Evolutionary conservation across 2,888 invertebrate genomes (phyloP).

Genomic region (Cyaniris semiargus): DNA sequence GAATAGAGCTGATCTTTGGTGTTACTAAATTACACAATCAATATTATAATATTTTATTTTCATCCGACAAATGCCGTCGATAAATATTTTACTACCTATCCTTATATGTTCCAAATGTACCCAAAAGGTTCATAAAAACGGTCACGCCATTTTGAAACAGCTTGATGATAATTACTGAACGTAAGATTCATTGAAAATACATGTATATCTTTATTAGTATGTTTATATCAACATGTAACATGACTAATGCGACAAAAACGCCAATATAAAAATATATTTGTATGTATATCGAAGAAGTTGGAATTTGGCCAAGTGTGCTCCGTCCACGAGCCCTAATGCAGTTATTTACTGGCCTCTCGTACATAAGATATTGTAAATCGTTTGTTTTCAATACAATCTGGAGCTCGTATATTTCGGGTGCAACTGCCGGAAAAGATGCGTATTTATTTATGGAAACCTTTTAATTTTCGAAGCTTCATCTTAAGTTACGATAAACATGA

Average conservation of each 20-base stretch:
- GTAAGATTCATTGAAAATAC: too few species aligned
- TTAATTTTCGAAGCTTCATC: neutral
- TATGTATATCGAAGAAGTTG: slow-evolving; percentile 26
- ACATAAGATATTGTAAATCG: slow-evolving; percentile 31
- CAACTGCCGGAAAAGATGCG: slow-evolving; percentile 28
- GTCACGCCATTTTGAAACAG: neutral
- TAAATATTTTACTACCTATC: neutral
- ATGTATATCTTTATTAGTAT: neutral
- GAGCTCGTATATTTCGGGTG: slow-evolving; percentile 25
- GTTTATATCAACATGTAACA: neutral
- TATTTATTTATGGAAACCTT: slow-evolving; percentile 31
- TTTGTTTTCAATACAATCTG: slow-evolving; percentile 31
- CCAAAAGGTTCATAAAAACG: neutral
- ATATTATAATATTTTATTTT: too few species aligned
- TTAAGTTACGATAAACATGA: slow-evolving; percentile 6
- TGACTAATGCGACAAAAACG: slow-evolving; percentile 31
- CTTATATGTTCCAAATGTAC: neutral
- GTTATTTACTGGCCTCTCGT: slow-evolving; percentile 22
- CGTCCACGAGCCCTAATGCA: slow-evolving; percentile 31
- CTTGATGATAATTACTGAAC: neutral
- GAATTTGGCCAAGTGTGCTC: slow-evolving; percentile 32
- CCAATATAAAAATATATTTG: slow-evolving; percentile 20
- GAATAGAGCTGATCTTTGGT: too few species aligned
- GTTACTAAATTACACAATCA: too few species aligned
- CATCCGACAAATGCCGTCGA: too few species aligned